phyloP scores from a whole-genome alignment of 2,113 vertebrate species.

The Gallinago jamesoni region DNA sequence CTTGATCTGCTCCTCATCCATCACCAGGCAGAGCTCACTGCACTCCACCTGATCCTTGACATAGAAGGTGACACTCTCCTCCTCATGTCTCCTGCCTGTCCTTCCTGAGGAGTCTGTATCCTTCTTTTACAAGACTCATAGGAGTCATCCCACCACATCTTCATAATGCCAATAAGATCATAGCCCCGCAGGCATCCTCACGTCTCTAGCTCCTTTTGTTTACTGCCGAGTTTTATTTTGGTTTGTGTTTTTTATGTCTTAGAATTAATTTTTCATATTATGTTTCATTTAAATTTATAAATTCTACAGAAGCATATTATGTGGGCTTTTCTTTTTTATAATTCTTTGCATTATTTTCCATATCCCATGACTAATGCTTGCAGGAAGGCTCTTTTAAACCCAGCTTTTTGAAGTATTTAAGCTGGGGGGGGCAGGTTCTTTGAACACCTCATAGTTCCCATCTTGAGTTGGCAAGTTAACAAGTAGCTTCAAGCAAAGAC shows the following conservation, averaged over 20 bases:
- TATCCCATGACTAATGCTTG: slow-evolving; percentile 1
- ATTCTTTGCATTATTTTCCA: neutral
- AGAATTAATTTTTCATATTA: neutral
- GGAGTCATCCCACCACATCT: neutral
- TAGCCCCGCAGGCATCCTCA: neutral
- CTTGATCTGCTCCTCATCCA: neutral
- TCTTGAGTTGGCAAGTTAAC: slow-evolving; percentile 6
- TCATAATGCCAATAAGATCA: neutral
- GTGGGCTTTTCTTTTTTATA: neutral
- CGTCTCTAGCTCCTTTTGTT: neutral
- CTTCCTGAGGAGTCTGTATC: neutral
- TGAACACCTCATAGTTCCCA: neutral
- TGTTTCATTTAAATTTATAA: neutral
- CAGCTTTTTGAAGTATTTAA: neutral
- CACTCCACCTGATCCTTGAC: neutral
- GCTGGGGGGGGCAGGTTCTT: neutral
- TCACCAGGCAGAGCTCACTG: neutral
- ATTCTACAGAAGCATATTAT: neutral
- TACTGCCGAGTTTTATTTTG: neutral
- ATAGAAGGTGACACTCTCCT: neutral
- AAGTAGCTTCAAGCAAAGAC: slow-evolving; percentile 31
- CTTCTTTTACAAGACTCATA: neutral
- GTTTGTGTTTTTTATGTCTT: neutral
- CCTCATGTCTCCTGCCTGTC: neutral
- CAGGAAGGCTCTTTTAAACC: slow-evolving; percentile 2